These are phyloP conservation scores for Maconellicoccus hirsutus DNA, from an alignment of 1,140 invertebrate species.

Conservation along the genomic window DNA sequence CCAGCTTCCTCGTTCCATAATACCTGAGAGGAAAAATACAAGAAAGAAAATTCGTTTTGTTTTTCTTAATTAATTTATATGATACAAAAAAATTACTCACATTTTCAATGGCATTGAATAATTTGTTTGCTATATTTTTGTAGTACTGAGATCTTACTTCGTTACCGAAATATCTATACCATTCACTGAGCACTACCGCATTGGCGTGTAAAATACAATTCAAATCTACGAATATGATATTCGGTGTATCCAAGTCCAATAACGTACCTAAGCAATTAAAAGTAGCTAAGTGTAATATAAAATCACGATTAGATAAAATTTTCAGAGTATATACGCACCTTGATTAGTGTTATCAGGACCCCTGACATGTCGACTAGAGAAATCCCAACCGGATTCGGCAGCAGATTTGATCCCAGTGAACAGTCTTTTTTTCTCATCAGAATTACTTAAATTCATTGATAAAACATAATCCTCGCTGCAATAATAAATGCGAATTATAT, in stretches of 20 bases:
- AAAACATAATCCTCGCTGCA: conserved; percentile 37
- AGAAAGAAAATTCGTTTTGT: no score
- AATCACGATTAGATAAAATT: no score
- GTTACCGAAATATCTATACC: conserved; percentile 41
- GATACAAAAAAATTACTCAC: neutral
- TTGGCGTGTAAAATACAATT: conserved; percentile 67
- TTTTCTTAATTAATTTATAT: no score
- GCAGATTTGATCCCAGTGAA: conserved; percentile 44
- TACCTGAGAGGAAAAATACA: conserved; percentile 34
- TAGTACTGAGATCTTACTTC: conserved; percentile 39
- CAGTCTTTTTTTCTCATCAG: conserved; percentile 34
- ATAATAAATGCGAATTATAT: no score
- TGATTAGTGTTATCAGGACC: neutral
- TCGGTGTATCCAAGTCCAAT: conserved; percentile 44
- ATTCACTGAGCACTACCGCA: conserved; percentile 42
- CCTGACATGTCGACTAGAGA: conserved; percentile 42
- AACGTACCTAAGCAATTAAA: conserved; percentile 37
- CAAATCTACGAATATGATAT: conserved; percentile 72
- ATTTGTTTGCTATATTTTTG: conserved; percentile 34
- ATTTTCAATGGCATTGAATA: conserved; percentile 12
- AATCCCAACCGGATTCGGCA: conserved; percentile 52
- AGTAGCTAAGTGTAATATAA: no score
- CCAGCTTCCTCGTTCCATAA: conserved; percentile 58
- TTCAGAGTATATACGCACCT: neutral
- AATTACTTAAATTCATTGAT: conserved; percentile 31